phyloP scores from a whole-genome alignment of 1,140 invertebrate genomes.

The Aphelenchoides besseyi region DNA sequence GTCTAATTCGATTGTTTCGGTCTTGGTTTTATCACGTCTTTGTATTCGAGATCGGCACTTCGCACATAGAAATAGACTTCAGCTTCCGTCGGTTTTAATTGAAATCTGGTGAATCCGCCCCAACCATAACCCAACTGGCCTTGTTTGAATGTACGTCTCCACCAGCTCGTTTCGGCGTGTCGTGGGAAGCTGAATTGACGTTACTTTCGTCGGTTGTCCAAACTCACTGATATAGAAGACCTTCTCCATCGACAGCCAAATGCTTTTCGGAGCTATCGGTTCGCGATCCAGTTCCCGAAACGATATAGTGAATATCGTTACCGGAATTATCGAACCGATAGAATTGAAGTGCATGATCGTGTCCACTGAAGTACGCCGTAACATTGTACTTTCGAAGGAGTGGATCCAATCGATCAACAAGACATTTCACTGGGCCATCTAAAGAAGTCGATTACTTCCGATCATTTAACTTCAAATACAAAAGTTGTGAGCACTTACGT shows the following conservation, averaged over 20 bases:
- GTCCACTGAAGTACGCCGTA: conserved; percentile 66
- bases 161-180: not conserved
- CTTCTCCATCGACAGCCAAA: not conserved
- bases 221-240: not conserved
- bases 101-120: conserved; percentile 39
- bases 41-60: conserved; percentile 30
- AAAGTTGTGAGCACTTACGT: conserved; percentile 65
- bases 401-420: conserved; percentile 63
- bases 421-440: conserved; percentile 66
- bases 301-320: conserved; percentile 35
- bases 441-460: conserved; percentile 65
- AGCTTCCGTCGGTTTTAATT: conserved; percentile 5
- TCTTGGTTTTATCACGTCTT: conserved; percentile 23
- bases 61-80: conserved; percentile 32
- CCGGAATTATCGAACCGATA: not conserved
- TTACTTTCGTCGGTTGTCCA: not conserved
- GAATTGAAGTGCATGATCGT: conserved; percentile 65
- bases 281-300: conserved; percentile 43
- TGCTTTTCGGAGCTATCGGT: conserved; percentile 26
- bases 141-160: not conserved
- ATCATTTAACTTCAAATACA: conserved; percentile 62
- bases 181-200: not conserved
- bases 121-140: conserved; percentile 7
- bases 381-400: conserved; percentile 65
- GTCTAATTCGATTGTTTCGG: too few relatives aligned